Base-by-base conservation (phyloP, 2,888 invertebrate genomes). In the Eupithecia vulgata region DNA sequence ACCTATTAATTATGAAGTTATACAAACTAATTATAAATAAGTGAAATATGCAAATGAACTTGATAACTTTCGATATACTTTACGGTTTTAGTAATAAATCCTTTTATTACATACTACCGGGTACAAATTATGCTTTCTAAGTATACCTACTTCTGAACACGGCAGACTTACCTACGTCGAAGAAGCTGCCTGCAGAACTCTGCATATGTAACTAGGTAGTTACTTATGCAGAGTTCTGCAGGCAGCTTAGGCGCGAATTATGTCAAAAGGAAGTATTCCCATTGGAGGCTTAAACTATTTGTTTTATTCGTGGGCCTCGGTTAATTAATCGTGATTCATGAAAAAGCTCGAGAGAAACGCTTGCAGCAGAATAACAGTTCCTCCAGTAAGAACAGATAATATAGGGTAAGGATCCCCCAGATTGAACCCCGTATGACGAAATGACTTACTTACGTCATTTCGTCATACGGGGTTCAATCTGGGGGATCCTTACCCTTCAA, bases 81-180 rank as follows among this genome's bases (percentile, higher is more conserved):
- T 64, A 17, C 35, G 64, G 64, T 35, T 64, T n/a, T 21, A 37
- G 37, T 64, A 34, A 64, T 66, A 42, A 65, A 25, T 21, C n/a
- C 52, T 52, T 57, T 57, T 57, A 25, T 57, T 57, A 13, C 57
- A 21, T 25, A 57, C 57, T 57, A 25, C 57, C 57, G 57, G 25
- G 57, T 25, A 25, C 5, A 57, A 57, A 25, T 57, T 57, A 57
- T 5, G 57, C 25, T 25, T 25, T 57, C 57, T 57, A 57, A 57
- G 25, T 25, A 25, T 57, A 30, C n/a, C n/a, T 15, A 10, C 25
- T 25, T 57, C 5, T 52, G 21, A n/a, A 52, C 48, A 21, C 21
- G 48, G 21, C 48, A 48, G 1, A 48, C 48, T 52, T 57, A 57
- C 12, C 52, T 52, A 52, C 48, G 21, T 10, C 21, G 12, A 52